These are phyloP conservation scores for Catalaphyllia jardinei DNA, from an alignment of 64 coral and sea anemone species.

Conservation along the genomic window DNA sequence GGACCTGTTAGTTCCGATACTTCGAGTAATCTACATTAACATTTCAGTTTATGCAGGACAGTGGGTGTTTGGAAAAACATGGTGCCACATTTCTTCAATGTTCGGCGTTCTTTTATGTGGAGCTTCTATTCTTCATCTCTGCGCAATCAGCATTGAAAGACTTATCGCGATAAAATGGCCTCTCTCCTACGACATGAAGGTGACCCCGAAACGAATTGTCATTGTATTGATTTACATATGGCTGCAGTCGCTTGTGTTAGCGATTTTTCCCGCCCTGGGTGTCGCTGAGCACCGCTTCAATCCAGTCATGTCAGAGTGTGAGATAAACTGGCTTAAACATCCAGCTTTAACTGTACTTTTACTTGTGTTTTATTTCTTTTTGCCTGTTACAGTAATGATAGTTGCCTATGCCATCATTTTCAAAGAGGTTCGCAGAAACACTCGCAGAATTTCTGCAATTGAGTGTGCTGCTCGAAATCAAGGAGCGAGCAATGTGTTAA, in stretches of 20 bases:
- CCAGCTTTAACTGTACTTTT: constrained; percentile 66
- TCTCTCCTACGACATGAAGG: constrained; percentile 57
- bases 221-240: constrained; percentile 67
- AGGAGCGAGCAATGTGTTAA: constrained; percentile 40
- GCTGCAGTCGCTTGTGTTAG: constrained; percentile 59
- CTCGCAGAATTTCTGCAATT: constrained; percentile 51
- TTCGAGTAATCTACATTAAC: constrained; percentile 64
- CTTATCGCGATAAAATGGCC: constrained; percentile 88
- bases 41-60: constrained; percentile 60
- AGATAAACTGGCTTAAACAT: constrained; percentile 74
- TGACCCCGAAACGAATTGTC: constrained; percentile 58
- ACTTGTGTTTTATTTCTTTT: constrained; percentile 69
- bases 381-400: constrained; percentile 66
- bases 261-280: constrained; percentile 59
- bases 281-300: constrained; percentile 75
- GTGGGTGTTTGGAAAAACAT: constrained; percentile 72
- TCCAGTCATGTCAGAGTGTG: constrained; percentile 57
- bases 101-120: constrained; percentile 77
- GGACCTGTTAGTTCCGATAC: constrained; percentile 67
- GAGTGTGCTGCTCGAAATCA: neutral
- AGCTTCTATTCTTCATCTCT: constrained; percentile 83
- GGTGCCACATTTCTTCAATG: constrained; percentile 82
- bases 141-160: constrained; percentile 78
- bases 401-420: constrained; percentile 72
- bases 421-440: constrained; percentile 78